A percentile compares a stretch with the other conserved stretches of the same genome.
These are phyloP conservation scores for Papilio elwesi DNA, from an alignment of 2,888 invertebrate genomes.

Conservation along the genomic window DNA sequence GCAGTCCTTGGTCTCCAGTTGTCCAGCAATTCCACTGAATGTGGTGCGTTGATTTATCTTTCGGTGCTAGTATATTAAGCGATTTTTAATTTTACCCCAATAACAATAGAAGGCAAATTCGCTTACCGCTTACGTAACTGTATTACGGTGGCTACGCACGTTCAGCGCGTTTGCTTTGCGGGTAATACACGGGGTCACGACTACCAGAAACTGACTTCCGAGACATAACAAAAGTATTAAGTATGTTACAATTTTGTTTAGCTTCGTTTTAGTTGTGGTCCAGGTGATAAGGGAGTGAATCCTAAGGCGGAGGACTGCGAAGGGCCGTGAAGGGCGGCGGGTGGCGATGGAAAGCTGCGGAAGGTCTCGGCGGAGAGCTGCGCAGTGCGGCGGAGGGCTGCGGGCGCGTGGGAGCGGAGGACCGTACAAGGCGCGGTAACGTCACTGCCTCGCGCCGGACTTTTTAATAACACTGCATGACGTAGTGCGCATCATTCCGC, in stretches of 20 bases:
- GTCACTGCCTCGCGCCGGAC: slow-evolving; percentile 54
- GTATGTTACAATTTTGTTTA: no score
- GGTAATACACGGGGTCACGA: not conserved
- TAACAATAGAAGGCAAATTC: not conserved
- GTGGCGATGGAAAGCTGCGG: not conserved
- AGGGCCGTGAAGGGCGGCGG: not conserved
- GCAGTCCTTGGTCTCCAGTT: no score
- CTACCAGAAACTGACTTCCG: not conserved
- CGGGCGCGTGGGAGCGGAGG: slow-evolving; percentile 57
- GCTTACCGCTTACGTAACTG: slow-evolving; percentile 31
- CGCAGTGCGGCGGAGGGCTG: not conserved
- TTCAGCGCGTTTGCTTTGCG: slow-evolving; percentile 11
- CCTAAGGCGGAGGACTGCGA: not conserved
- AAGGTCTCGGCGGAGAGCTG: not conserved
- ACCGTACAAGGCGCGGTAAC: slow-evolving; percentile 61
- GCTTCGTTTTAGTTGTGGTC: no score
- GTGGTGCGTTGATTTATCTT: not conserved
- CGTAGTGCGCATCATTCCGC: slow-evolving; percentile 40
- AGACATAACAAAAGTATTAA: not conserved
- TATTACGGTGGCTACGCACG: slow-evolving; percentile 41
- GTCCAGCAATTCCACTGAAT: no score
- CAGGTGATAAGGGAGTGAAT: no score
- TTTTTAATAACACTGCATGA: slow-evolving; percentile 43
- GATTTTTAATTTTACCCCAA: not conserved
- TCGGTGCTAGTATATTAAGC: no score